phyloP scores from a whole-genome alignment of 2,797 vertebrate species.

The Sebastes wilsoni region DNA sequence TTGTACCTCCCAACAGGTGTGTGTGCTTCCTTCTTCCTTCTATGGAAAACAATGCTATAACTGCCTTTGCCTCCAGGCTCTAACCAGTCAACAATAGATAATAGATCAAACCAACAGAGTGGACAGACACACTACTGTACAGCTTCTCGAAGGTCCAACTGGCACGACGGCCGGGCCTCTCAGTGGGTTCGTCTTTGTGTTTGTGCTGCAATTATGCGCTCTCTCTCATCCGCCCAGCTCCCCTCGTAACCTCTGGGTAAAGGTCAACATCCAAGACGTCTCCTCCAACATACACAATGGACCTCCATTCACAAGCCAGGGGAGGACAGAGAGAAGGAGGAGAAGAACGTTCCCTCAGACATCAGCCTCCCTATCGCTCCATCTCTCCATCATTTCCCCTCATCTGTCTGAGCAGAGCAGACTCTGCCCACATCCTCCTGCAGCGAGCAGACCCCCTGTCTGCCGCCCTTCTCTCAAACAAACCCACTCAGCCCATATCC shows the following conservation, averaged over 20 bases:
- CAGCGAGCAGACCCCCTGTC: constrained; percentile 54
- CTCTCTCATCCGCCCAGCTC: constrained; percentile 56
- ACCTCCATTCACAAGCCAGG: constrained; percentile 61
- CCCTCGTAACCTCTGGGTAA: constrained; percentile 60
- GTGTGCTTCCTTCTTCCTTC: constrained; percentile 12
- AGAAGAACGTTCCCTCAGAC: constrained; percentile 59
- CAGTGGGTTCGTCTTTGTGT: constrained; percentile 61
- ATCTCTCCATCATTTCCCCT: constrained; percentile 70
- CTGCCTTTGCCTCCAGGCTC: constrained; percentile 54
- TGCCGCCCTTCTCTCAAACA: constrained; percentile 54
- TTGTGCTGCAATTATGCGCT: constrained; percentile 68
- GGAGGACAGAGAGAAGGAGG: constrained; percentile 42
- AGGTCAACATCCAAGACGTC: constrained; percentile 67
- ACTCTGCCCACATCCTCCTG: constrained; percentile 72
- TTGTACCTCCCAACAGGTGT: neutral
- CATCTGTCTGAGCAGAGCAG: constrained; percentile 57
- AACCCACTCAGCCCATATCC: constrained; percentile 58
- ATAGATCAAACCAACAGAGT: constrained; percentile 41
- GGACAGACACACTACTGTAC: constrained; percentile 32
- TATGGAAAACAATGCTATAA: constrained; percentile 59
- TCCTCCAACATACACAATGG: constrained; percentile 65
- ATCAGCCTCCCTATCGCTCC: constrained; percentile 57
- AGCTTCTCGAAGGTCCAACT: constrained; percentile 24
- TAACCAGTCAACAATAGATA: constrained; percentile 67
- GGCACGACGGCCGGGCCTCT: constrained; percentile 43